Base-by-base conservation (phyloP, 2,888 invertebrate species). In the Encarsia formosa region DNA sequence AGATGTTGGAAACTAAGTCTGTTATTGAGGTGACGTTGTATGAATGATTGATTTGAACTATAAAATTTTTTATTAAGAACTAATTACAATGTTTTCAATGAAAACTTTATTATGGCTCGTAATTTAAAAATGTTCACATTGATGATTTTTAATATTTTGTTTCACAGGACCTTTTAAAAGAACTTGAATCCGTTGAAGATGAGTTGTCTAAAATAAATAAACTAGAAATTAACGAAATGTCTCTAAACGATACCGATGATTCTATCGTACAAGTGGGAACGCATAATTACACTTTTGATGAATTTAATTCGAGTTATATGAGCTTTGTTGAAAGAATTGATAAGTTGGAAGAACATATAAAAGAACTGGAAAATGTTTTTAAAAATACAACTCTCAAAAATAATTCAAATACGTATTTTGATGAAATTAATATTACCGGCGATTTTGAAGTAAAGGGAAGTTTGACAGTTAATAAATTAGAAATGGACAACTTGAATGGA, bases 1-100 rank as follows among this genome's bases (percentile, higher is more conserved):
- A 61, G 18, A 60, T 75, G 41, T 48, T 70, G 2, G 57, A 62
- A 24, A 59, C 62, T 13, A 71, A 66, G 56, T 38, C 56, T 35
- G 51, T 62, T 40, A 45, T 77, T n/a, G 62, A 74, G 60, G 77
- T 76, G 65, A 57, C 47, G 50, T 20, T 13, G 29, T n/a, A n/a
- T n/a, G n/a, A n/a, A n/a, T n/a, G n/a, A n/a, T n/a, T n/a, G n/a
- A n/a, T n/a, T n/a, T n/a, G n/a, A n/a, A n/a, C n/a, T n/a, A n/a
- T n/a, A n/a, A n/a, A n/a, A n/a, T n/a, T n/a, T n/a, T n/a, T n/a
- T n/a, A n/a, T n/a, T n/a, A n/a, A n/a, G n/a, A n/a, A n/a, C n/a
- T n/a, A n/a, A n/a, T n/a, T n/a, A n/a, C n/a, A n/a, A n/a, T n/a
- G n/a, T n/a, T n/a, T n/a, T n/a, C n/a, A n/a, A n/a, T n/a, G n/a